Conservation (phyloP, 2,797 vertebrate species). For the Phaenicophaeus curvirostris region DNA sequence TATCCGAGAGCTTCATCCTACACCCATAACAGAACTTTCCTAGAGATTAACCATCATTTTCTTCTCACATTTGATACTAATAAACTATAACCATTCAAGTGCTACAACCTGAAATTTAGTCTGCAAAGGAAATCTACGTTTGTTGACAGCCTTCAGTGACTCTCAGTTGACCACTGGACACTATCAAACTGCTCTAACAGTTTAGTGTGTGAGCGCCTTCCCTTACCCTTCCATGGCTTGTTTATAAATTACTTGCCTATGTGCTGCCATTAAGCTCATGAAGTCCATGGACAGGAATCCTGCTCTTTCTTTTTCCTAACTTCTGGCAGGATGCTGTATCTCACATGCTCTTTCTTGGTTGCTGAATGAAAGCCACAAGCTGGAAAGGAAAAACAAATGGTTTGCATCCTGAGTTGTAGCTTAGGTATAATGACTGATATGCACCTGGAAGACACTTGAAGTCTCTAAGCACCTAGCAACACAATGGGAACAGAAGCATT, state of each 20-base stretch:
- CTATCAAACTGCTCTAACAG: not conserved
- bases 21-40: not conserved
- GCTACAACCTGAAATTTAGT: not conserved
- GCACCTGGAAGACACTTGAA: not conserved
- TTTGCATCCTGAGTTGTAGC: not conserved
- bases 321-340: not conserved
- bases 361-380: not conserved
- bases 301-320: not conserved
- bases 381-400: not conserved
- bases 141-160: not conserved
- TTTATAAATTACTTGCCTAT: not conserved
- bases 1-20: not conserved
- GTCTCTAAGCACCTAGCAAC: not conserved
- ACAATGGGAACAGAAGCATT: not conserved
- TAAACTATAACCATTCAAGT: not conserved
- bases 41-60: not conserved
- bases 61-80: not conserved
- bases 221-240: not conserved
- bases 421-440: not conserved
- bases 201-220: not conserved
- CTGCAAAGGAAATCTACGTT: not conserved
- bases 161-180: not conserved
- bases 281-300: not conserved
- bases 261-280: not conserved
- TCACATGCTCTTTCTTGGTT: not conserved